Evolutionary conservation across 2,888 invertebrate species (phyloP), one percentile per base, ranked within the genome.

Genomic region (Folsomia candida): DNA sequence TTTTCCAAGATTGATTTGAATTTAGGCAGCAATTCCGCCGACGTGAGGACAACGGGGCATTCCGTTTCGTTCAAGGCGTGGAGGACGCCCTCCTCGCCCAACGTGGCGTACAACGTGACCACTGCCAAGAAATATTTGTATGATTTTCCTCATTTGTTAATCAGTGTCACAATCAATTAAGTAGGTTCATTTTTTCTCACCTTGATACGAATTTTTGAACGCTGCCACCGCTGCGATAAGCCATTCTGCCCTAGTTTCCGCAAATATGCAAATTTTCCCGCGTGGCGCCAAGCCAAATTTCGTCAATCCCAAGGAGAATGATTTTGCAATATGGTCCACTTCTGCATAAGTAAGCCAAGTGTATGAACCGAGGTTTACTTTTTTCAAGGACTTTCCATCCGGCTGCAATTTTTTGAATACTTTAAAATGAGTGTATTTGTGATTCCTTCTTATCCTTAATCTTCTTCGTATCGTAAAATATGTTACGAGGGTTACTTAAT

Each of bases 231-330:
- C 96, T 0, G 95, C 91, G 67, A 97, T 87, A 89, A 98, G 91
- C 99, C 99, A 99, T 85, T 99, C 98, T 59, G 94, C 93, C 79
- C 97, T 87, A 0, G 98, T 99, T 85, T 99, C 98, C 0, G 97
- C 96, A 86, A 97, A 97, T 81, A 99, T 90, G 68, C 92, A 94
- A 78, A 98, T 87, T 83, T 92, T 92, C 73, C 88, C 85, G 6
- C 87, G 87, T 11, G 91, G 89, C 79, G 85, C 83, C 81, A 91
- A 88, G 47, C 94, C 95, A 47, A 93, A 84, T 81, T 89, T 90
- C 54, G 90, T 87, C 72, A 99, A 85, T 1, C 97, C 98, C 71
- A 89, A 89, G 62, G 94, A 92, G 83, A 98, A 91, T 79, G 89
- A 85, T 0, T 87, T 84, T 4, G 94, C 90, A 82, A 91, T 86